These are phyloP conservation scores for Intellagama lesueurii DNA, from an alignment of 2,797 vertebrate genomes.

Conservation along the genomic window DNA sequence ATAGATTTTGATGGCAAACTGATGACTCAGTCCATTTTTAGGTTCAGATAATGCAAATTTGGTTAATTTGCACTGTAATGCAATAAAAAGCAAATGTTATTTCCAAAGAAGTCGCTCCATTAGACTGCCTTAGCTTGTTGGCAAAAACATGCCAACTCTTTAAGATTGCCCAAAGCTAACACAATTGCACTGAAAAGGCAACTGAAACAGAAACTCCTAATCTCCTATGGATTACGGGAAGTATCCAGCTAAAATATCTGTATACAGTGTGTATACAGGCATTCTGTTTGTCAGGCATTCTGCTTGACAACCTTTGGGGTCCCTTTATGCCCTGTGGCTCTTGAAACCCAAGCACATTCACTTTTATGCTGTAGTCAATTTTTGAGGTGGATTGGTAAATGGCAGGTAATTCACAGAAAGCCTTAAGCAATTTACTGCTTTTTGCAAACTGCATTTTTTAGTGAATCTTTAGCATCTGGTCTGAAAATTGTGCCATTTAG, in stretches of 20 bases:
- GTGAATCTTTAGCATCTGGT: conserved; percentile 11
- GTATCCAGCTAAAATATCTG: background rate
- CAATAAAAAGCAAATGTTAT: background rate
- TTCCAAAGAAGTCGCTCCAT: too few relatives aligned
- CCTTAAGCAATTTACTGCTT: conserved; percentile 24
- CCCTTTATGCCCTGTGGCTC: background rate
- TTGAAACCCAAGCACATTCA: background rate
- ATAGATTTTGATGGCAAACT: background rate
- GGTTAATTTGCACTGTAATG: background rate
- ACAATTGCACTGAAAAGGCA: too few relatives aligned
- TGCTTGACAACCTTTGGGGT: background rate
- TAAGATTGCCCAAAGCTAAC: too few relatives aligned
- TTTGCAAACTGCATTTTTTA: background rate
- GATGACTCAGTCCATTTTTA: background rate
- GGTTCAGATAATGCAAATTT: background rate
- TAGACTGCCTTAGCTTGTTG: too few relatives aligned
- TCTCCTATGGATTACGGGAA: background rate
- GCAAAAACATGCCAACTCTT: too few relatives aligned
- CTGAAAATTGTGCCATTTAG: conserved; percentile 33
- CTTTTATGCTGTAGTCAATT: conserved; percentile 17
- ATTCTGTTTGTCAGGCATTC: background rate
- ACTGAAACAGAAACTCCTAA: background rate
- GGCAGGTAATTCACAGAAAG: conserved; percentile 24
- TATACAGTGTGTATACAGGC: background rate
- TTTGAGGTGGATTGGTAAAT: conserved; percentile 28